Evolutionary conservation across 2,888 invertebrate genomes (phyloP).

Genomic region (Halocaridina rubra): DNA sequence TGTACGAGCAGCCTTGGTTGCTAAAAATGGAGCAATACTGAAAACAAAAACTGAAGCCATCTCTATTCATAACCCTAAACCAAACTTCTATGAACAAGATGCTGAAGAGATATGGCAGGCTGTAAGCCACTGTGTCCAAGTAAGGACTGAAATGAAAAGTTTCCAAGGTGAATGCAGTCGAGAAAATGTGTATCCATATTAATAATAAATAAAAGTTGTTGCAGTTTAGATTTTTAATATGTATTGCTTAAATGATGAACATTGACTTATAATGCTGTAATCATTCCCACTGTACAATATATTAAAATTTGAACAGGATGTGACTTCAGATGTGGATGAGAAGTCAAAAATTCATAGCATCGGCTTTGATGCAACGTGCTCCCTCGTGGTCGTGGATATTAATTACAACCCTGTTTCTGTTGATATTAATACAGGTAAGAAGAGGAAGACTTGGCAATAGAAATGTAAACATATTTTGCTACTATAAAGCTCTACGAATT

Average conservation of each 20-base stretch:
- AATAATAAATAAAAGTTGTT: no score
- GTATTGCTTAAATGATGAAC: no score
- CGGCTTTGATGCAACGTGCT: conserved; percentile 96
- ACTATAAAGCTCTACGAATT: no score
- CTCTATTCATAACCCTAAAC: conserved; percentile 81
- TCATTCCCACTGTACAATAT: no score
- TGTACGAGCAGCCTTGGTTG: conserved; percentile 85
- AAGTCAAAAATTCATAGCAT: conserved; percentile 79
- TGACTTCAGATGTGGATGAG: conserved; percentile 72
- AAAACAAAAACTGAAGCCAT: conserved; percentile 76
- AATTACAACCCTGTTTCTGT: conserved; percentile 79
- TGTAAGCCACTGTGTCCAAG: conserved; percentile 80
- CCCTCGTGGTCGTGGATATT: conserved; percentile 83
- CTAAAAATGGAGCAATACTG: conserved; percentile 76
- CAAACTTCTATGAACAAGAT: conserved; percentile 89
- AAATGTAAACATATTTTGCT: no score
- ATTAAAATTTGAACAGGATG: conserved; percentile 74
- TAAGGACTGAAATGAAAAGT: conserved; percentile 71
- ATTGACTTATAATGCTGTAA: no score
- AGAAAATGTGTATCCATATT: no score
- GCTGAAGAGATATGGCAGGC: conserved; percentile 89
- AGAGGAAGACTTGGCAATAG: no score
- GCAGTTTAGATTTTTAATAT: no score
- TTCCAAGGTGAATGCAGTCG: no score
- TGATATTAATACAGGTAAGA: conserved; percentile 69